phyloP scores from a whole-genome alignment of 1,140 invertebrate species.

The Tetramorium simillimum region DNA sequence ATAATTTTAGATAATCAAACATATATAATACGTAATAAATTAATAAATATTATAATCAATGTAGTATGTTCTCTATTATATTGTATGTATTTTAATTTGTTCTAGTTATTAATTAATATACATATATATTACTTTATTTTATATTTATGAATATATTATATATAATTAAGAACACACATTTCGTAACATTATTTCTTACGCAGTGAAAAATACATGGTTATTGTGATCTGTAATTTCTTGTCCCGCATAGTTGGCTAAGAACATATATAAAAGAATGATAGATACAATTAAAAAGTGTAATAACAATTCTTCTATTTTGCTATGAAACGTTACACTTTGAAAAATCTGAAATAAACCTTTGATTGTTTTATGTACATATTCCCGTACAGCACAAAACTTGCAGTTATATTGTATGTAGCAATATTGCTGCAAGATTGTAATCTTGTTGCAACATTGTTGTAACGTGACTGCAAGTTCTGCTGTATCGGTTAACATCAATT shows the following conservation, averaged over 20 bases:
- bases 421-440: too few species aligned
- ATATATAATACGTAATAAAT: neutral
- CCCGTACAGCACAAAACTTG: too few species aligned
- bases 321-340: neutral
- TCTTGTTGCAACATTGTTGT: too few species aligned
- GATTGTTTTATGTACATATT: neutral
- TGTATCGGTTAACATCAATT: too few species aligned
- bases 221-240: conserved; percentile 14
- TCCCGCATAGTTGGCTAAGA: neutral
- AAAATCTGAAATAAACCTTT: neutral
- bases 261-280: neutral
- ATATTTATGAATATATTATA: neutral
- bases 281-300: neutral
- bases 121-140: neutral
- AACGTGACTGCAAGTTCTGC: too few species aligned
- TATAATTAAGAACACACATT: neutral
- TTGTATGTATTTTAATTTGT: neutral
- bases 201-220: neutral
- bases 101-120: neutral
- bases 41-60: neutral
- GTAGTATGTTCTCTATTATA: neutral
- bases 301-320: neutral
- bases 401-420: too few species aligned
- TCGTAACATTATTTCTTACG: neutral
- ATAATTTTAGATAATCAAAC: neutral